Evolutionary conservation across 1,140 invertebrate genomes (phyloP), one percentile per base, ranked within the genome.

Genomic region (Penaeus indicus): DNA sequence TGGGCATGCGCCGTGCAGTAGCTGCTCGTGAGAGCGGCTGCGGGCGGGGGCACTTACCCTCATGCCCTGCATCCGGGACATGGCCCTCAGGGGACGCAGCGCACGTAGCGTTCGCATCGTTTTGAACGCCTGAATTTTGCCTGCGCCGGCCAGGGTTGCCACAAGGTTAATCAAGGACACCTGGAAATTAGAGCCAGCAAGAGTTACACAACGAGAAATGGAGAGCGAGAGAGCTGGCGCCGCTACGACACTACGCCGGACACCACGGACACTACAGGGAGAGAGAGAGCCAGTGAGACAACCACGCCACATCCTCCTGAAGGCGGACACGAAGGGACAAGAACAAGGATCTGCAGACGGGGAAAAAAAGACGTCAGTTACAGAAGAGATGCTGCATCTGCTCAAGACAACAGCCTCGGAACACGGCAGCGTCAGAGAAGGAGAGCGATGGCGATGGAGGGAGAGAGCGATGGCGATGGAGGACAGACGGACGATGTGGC

Each of bases 51-150:
- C 95, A 96, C 96, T 95, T 97, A 98, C 97, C 96, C 97, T 96
- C 97, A 98, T 98, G 94, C 97, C 97, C 95, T 98, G 97, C 97
- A 98, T 98, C 94, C 97, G 95, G 94, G 97, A 97, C 96, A 98
- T 97, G 93, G 97, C 97, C 94, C 97, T 96, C 94, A 98, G 95
- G 93, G 97, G 97, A 93, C 97, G 96, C 94, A 98, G 95, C 93
- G 97, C 97, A 94, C 97, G 96, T 92, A 98, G 95, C 92, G 97
- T 98, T 95, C 97, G 94, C 97, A 98, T 98, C 93, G 97, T 98
- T 96, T 98, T 98, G 96, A 98, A 98, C 94, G 97, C 97, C 95
- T 98, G 97, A 95, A 98, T 98, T 94, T 97, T 97, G 93, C 97
- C 97, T 93, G 96, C 97, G 93, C 97, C 97, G 94, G 95, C 95